Evolutionary conservation across 2,113 vertebrate species (phyloP).

Genomic region (Colius striatus): DNA sequence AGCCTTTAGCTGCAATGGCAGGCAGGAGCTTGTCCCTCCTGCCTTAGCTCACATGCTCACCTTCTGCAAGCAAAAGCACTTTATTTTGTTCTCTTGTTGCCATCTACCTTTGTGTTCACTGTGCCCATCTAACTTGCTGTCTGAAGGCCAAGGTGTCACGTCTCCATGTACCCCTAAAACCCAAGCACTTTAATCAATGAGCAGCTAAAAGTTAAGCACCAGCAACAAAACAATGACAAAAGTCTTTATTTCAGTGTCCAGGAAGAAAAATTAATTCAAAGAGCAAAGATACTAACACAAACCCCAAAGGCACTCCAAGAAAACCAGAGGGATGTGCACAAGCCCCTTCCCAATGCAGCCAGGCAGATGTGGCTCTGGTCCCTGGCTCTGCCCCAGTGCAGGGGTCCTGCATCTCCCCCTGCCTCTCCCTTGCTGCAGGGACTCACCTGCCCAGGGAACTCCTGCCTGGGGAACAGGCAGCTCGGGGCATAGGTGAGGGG

Average conservation of each 20-base stretch:
- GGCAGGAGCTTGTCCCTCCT: not conserved
- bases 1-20: not conserved
- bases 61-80: not conserved
- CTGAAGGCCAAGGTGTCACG: not conserved
- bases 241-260: conserved; percentile 8
- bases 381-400: not conserved
- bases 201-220: not conserved
- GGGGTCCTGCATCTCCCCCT: not conserved
- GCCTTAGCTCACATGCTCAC: not conserved
- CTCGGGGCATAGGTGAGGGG: accelerated
- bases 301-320: not conserved
- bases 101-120: not conserved
- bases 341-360: not conserved
- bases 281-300: not conserved
- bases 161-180: accelerated
- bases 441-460: not conserved
- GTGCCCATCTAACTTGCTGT: too few species aligned
- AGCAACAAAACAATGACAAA: not conserved
- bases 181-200: not conserved
- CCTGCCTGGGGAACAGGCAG: not conserved
- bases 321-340: accelerated
- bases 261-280: not conserved
- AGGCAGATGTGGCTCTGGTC: not conserved
- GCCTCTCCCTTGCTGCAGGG: not conserved
- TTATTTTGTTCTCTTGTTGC: not conserved